phyloP scores from a whole-genome alignment of 2,888 invertebrate species.

The Meganola albula region DNA sequence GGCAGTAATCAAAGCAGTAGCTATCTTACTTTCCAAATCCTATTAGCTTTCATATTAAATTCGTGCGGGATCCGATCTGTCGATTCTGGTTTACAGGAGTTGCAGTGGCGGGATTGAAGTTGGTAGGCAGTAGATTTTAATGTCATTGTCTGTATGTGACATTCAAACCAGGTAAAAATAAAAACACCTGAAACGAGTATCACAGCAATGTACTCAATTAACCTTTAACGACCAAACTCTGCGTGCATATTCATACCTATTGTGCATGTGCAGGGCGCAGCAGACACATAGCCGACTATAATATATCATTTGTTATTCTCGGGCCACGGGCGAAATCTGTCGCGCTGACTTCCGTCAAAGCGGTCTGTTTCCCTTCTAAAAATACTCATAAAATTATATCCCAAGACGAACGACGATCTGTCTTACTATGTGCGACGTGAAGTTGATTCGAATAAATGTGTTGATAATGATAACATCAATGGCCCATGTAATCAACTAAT shows the following conservation, averaged over 20 bases:
- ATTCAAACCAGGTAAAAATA: too few relatives aligned
- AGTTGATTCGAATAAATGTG: slow-evolving; percentile 43
- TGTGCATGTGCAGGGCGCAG: slow-evolving; percentile 35
- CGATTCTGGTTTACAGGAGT: too few relatives aligned
- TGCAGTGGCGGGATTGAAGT: too few relatives aligned
- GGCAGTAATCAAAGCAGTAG: too few relatives aligned
- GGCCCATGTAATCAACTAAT: slow-evolving; percentile 26
- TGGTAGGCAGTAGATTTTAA: too few relatives aligned
- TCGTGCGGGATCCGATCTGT: too few relatives aligned
- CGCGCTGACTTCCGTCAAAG: slow-evolving; percentile 53
- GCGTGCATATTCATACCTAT: slow-evolving; percentile 33
- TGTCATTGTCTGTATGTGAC: too few relatives aligned
- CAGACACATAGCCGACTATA: slow-evolving; percentile 54
- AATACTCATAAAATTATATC: slow-evolving; percentile 57
- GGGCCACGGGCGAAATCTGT: slow-evolving; percentile 55
- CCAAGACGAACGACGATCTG: slow-evolving; percentile 54
- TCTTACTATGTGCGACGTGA: slow-evolving; percentile 44
- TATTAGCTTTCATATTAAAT: too few relatives aligned
- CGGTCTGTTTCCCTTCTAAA: slow-evolving; percentile 57
- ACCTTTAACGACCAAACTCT: slow-evolving; percentile 50
- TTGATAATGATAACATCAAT: slow-evolving; percentile 37
- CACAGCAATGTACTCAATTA: slow-evolving; percentile 44
- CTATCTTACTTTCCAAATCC: too few relatives aligned
- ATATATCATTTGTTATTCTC: slow-evolving; percentile 56
- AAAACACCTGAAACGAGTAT: slow-evolving; percentile 40